Base-by-base conservation (phyloP, 2,888 invertebrate species). In the Tridacna crocea region DNA sequence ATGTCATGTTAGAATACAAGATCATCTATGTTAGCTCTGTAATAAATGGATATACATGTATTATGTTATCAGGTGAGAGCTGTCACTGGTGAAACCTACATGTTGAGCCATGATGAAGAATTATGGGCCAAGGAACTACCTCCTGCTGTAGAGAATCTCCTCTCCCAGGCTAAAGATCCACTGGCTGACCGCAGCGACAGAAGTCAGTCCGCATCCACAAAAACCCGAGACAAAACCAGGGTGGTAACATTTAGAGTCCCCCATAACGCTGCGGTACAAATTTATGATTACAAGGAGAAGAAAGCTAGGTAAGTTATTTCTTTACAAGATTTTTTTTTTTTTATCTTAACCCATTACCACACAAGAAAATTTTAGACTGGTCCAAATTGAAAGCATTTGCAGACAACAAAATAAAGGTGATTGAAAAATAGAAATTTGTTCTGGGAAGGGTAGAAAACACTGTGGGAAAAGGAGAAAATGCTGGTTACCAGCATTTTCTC, bases 211-310 rank as follows among this genome's bases (percentile, higher is more conserved):
- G 19, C 74, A 6, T 48, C 87, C 92, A 15, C 58, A 0, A 87
- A 84, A 26, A n/a, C 84, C 24, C 87, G 94, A 11, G 94, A 94
- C 80, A 93, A 94, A 85, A 94, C 94, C 0, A 85, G 90, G 48
- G 94, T 95, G 6, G 91, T 95, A 19, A 93, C 94, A 1, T 94
- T 94, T 90, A 91, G 95, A 77, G 95, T 95, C 15, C 95, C 95
- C 24, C 95, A 95, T 89, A 95, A 95, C 91, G 95, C 95, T 15
- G 95, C 95, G 72, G 95, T 95, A 17, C 95, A 95, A 91, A 94
- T 95, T 65, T 95, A 95, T 89, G 95, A 95, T 87, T 95, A 95
- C 89, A 95, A 95, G 87, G 94, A 94, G 80, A 95, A 95, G 89
- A 94, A 94, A 89, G 95, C 95, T 15, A 92, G 94, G 94, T 93